Conservation (phyloP, 2,113 vertebrate genomes). For the Ochotona princeps region DNA sequence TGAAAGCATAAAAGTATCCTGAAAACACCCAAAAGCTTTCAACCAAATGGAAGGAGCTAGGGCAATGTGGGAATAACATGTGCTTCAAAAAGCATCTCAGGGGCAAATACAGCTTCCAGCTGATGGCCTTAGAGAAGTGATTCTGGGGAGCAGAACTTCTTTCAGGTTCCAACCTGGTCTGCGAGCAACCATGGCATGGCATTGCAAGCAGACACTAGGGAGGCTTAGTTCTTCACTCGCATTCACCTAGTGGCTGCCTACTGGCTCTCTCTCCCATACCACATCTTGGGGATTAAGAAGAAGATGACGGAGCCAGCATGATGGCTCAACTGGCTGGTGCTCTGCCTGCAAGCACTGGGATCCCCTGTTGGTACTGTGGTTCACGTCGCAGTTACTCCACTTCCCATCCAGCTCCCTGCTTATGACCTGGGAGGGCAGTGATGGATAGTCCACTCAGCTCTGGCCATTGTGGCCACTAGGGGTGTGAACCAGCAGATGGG, state of each 20-base stretch:
- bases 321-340: no score
- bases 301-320: no score
- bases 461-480: no score
- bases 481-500: no score
- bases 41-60: not conserved
- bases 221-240: not conserved
- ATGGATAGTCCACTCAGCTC: no score
- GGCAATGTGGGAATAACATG: not conserved
- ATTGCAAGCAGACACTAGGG: not conserved
- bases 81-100: conserved; percentile 14
- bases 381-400: no score
- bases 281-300: not conserved
- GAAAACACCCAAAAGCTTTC: conserved; percentile 35
- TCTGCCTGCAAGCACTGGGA: no score
- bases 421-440: no score
- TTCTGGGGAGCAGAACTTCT: not conserved
- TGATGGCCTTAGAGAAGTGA: not conserved
- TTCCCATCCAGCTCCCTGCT: no score
- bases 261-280: not conserved
- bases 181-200: not conserved
- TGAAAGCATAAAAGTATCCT: conserved; percentile 31
- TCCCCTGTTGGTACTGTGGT: no score
- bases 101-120: not conserved
- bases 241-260: not conserved
- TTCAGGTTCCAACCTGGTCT: not conserved